phyloP scores from a whole-genome alignment of 2,797 vertebrate genomes.

The Myioborus melanocephalus region DNA sequence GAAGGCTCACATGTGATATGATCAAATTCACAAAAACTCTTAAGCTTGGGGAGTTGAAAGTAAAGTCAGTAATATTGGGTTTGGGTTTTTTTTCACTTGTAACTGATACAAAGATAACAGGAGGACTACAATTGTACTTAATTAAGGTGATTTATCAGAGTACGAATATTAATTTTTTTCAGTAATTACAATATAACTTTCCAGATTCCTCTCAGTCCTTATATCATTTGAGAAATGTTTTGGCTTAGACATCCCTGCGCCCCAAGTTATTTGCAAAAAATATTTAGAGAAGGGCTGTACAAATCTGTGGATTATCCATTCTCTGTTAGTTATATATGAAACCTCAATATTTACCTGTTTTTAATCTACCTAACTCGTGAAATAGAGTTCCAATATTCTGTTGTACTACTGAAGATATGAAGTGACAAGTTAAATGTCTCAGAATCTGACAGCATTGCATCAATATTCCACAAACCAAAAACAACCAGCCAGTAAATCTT shows the following conservation, averaged over 20 bases:
- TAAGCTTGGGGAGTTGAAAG: not conserved
- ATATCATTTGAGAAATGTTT: not conserved
- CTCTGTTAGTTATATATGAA: not conserved
- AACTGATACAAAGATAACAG: not conserved
- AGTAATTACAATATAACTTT: not conserved
- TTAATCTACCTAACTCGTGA: not conserved
- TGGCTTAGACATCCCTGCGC: accelerated
- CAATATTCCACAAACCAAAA: not conserved
- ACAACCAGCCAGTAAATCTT: not conserved
- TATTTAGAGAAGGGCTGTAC: not conserved
- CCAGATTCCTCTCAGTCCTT: not conserved
- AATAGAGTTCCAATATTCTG: not conserved
- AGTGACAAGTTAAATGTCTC: not conserved
- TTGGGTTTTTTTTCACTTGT: accelerated
- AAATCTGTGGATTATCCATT: not conserved
- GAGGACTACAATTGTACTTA: accelerated
- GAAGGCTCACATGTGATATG: not conserved
- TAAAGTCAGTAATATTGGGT: not conserved
- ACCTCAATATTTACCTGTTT: not conserved
- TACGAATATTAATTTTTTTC: not conserved
- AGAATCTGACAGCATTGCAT: not conserved
- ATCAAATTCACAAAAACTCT: not conserved
- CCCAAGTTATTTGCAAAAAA: not conserved
- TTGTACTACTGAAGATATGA: not conserved
- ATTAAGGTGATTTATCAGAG: not conserved